Conservation (phyloP, 2,888 invertebrate genomes). For the Drosophila pseudotakahashii region DNA sequence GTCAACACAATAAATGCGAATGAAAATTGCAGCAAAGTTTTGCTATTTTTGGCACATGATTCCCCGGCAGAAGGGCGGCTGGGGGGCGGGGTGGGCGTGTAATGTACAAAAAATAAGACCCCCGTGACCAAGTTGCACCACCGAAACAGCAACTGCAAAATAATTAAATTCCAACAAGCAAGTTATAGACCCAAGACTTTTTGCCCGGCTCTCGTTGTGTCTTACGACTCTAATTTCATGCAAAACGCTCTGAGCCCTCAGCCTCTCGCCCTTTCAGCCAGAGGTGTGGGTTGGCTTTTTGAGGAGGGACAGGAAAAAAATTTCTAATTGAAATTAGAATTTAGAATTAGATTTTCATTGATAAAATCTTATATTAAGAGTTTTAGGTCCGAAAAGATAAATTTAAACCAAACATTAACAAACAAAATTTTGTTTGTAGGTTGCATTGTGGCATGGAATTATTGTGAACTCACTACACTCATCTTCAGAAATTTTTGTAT, state of each 20-base stretch:
- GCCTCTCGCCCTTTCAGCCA: constrained; percentile 5
- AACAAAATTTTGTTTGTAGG: no score
- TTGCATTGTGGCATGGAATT: no score
- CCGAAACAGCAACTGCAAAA: constrained; percentile 61
- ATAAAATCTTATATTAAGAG: no score
- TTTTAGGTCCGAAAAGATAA: no score
- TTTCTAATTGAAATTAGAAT: no score
- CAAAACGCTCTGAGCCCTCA: constrained; percentile 39
- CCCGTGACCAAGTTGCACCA: constrained; percentile 57
- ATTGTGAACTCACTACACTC: no score
- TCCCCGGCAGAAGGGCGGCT: neutral
- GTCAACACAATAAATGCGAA: constrained; percentile 67
- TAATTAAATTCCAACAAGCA: constrained; percentile 72
- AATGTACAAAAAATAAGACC: constrained; percentile 72
- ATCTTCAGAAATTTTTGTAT: no score
- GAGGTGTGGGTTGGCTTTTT: neutral
- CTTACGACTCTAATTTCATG: constrained; percentile 67
- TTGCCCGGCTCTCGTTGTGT: constrained; percentile 53
- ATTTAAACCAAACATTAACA: no score
- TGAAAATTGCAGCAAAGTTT: constrained; percentile 52
- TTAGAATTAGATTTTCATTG: no score
- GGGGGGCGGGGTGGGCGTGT: constrained; percentile 40
- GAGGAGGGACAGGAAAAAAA: no score
- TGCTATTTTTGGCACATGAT: constrained; percentile 61
- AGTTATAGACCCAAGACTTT: constrained; percentile 62